phyloP scores from a whole-genome alignment of 2,797 vertebrate species.

The Cirrhinus mrigala region DNA sequence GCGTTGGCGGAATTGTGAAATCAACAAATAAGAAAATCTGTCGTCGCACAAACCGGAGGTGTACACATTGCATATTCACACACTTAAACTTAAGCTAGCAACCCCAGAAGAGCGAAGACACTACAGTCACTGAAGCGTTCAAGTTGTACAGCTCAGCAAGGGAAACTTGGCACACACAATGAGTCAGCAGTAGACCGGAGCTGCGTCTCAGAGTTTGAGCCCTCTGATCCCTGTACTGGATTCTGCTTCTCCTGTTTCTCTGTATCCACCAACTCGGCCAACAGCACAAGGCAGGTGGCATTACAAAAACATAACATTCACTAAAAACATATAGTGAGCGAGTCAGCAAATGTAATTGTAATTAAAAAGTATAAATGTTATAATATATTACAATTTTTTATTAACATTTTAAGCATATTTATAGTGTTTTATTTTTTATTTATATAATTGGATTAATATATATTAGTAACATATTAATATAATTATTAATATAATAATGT shows the following conservation, averaged over 20 bases:
- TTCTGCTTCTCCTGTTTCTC: conserved; percentile 39
- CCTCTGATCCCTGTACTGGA: conserved; percentile 26
- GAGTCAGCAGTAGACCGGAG: conserved; percentile 26
- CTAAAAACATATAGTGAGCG: background rate
- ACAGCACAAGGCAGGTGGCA: background rate
- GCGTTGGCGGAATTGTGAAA: conserved; percentile 52
- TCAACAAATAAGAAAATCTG: conserved; percentile 47
- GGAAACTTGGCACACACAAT: conserved; percentile 37
- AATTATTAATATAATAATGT: no score
- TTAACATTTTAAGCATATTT: background rate
- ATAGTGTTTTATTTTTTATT: background rate
- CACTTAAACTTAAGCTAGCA: background rate
- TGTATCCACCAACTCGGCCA: background rate
- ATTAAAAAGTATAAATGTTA: background rate
- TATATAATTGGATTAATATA: no score
- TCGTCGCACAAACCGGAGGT: background rate
- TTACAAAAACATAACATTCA: background rate
- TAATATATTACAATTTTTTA: background rate
- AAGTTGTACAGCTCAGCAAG: background rate
- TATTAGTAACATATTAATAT: no score
- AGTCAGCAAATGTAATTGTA: no score
- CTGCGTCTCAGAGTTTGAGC: conserved; percentile 28
- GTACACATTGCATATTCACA: conserved; percentile 11
- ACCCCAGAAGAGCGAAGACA: conserved; percentile 6
- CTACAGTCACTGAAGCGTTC: background rate